phyloP scores from a whole-genome alignment of 2,797 vertebrate species.

The Lithobates sylvaticus region DNA sequence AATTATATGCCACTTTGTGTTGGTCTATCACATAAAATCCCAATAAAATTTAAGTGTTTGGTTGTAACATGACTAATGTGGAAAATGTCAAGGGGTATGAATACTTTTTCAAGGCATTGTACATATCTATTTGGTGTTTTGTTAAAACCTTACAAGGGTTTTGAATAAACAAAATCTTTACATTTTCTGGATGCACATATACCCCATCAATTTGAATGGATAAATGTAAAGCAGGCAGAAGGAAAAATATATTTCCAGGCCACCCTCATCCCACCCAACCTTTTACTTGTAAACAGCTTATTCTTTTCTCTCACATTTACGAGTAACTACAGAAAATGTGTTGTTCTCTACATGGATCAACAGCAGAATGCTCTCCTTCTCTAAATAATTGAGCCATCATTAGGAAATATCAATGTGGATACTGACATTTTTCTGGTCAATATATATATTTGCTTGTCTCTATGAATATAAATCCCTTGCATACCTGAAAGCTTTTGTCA shows the following conservation, averaged over 20 bases:
- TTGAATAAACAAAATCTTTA: too few relatives aligned
- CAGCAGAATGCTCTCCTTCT: neutral
- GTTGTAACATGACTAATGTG: too few relatives aligned
- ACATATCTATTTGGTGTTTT: too few relatives aligned
- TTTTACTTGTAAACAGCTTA: neutral
- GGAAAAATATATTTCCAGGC: neutral
- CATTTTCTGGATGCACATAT: too few relatives aligned
- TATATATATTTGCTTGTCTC: neutral
- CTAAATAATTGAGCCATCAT: conserved; percentile 1
- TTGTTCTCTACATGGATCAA: neutral
- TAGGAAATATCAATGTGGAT: neutral
- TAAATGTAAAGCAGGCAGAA: too few relatives aligned
- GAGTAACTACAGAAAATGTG: neutral
- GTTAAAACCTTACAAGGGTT: too few relatives aligned
- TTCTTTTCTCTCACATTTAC: neutral
- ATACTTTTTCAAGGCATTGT: too few relatives aligned
- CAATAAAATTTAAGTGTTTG: too few relatives aligned
- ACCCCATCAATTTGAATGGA: too few relatives aligned
- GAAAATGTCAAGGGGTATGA: too few relatives aligned
- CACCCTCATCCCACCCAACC: neutral
- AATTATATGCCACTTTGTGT: too few relatives aligned
- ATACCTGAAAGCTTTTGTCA: neutral
- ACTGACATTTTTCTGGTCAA: neutral
- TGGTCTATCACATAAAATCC: too few relatives aligned
- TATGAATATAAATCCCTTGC: neutral